Conservation (phyloP, 1,140 invertebrate genomes). For the Sogatella furcifera region DNA sequence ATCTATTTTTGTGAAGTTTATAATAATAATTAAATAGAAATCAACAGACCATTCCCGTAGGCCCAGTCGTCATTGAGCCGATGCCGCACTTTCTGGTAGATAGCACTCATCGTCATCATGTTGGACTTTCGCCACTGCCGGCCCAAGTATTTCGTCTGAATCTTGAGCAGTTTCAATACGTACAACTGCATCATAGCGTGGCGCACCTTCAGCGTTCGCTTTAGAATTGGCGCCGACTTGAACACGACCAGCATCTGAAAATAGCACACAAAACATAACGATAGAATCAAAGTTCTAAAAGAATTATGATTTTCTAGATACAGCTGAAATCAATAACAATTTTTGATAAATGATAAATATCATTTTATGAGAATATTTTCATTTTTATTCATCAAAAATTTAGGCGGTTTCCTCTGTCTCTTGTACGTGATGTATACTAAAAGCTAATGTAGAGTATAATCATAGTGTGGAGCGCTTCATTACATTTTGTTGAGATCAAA, state of each 20-base stretch:
- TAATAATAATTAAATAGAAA: too few species aligned
- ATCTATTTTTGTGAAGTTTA: too few species aligned
- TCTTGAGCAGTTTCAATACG: conserved; percentile 94
- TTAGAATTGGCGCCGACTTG: conserved; percentile 97
- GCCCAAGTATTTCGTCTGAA: conserved; percentile 99
- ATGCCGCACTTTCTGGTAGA: conserved; percentile 93
- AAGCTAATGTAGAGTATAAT: too few species aligned
- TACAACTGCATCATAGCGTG: conserved; percentile 98
- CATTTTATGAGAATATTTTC: too few species aligned
- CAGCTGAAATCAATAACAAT: too few species aligned
- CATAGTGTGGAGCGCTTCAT: too few species aligned
- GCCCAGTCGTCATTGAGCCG: conserved; percentile 99
- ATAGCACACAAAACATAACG: conserved; percentile 33
- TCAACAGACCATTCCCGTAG: conserved; percentile 70
- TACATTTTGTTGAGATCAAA: too few species aligned
- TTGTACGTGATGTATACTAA: too few species aligned
- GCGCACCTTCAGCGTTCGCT: conserved; percentile 87
- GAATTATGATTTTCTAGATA: too few species aligned
- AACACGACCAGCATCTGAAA: conserved; percentile 90
- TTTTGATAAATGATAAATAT: too few species aligned
- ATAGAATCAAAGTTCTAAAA: background rate
- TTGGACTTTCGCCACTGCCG: conserved; percentile 98
- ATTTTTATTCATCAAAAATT: too few species aligned
- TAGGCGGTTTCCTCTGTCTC: too few species aligned
- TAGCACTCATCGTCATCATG: conserved; percentile 99